Conservation (phyloP, 2,113 vertebrate species). For the Rhinolophus ferrumequinum region DNA sequence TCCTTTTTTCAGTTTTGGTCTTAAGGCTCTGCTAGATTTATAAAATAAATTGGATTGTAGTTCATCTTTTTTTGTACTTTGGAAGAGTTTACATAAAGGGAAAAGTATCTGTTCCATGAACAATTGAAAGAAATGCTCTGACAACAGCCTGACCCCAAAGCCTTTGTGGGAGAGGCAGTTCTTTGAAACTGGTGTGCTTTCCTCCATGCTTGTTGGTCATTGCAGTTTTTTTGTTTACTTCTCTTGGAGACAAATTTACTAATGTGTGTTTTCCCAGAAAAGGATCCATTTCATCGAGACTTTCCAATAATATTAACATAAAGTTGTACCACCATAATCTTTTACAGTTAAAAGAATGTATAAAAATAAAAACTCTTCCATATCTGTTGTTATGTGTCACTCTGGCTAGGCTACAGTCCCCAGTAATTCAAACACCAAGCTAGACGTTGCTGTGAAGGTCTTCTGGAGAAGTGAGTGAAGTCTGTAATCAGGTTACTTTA, state of each 20-base stretch:
- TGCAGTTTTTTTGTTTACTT: neutral
- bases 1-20: neutral
- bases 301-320: neutral
- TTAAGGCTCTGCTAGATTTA: neutral
- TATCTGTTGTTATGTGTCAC: neutral
- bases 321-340: neutral
- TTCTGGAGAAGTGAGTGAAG: neutral
- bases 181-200: neutral
- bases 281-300: neutral
- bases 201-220: neutral
- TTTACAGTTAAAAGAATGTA: neutral
- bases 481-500: neutral
- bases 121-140: neutral
- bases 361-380: neutral
- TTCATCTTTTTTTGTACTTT: slow-evolving; percentile 6
- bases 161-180: neutral
- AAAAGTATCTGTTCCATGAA: neutral
- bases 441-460: neutral
- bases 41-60: neutral
- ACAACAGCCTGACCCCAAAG: neutral
- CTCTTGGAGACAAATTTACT: neutral
- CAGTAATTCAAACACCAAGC: neutral
- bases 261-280: slow-evolving; percentile 18
- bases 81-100: neutral
- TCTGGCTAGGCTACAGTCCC: neutral